Evolutionary conservation across 2,888 invertebrate genomes (phyloP), one percentile per base, ranked within the genome.

Genomic region (Drosophila subsilvestris): DNA sequence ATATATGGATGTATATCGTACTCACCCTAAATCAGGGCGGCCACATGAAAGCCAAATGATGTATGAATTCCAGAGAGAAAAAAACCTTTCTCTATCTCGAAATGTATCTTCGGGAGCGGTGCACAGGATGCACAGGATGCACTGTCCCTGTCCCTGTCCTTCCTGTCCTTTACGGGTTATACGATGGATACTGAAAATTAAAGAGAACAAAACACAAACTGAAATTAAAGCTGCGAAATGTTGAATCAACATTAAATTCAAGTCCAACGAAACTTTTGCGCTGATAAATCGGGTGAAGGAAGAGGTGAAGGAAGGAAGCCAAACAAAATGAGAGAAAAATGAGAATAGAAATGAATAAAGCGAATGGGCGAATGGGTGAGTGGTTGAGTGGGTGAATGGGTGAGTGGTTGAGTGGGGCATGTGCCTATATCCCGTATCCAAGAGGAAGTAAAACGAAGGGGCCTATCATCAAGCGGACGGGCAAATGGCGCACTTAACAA

Each of bases 1-100:
- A n/a, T n/a, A 9, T 20, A 20, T 63, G 37, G 18, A 6, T 7
- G 27, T 9, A 17, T 17, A 47, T 20, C 56, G 17, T 32, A 56
- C 65, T 66, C 70, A 66, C 65, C 57, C 48, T 48, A 69, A 66
- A 56, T 56, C 69, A 56, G 70, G 70, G 43, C 43, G 65, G 32
- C 56, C 65, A 57, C 70, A 66, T 66, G 37, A 66, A 69, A 66
- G 57, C 20, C 48, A 48, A 66, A 54, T 63, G 17, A 65, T 48
- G 42, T 63, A 32, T 25, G 47, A 27, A 48, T 7, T 37, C n/a
- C 37, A 12, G 9, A 32, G 37, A 29, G 42, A 53, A 50, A 57
- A 60, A 22, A 20, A 42, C 45, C 37, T 45, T 63, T 51, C 53
- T n/a, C 61, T 63, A 63, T 61, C 63, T n/a, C 10, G 12, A 18